phyloP scores from a whole-genome alignment of 2,113 vertebrate genomes.

The Pelobates fuscus region DNA sequence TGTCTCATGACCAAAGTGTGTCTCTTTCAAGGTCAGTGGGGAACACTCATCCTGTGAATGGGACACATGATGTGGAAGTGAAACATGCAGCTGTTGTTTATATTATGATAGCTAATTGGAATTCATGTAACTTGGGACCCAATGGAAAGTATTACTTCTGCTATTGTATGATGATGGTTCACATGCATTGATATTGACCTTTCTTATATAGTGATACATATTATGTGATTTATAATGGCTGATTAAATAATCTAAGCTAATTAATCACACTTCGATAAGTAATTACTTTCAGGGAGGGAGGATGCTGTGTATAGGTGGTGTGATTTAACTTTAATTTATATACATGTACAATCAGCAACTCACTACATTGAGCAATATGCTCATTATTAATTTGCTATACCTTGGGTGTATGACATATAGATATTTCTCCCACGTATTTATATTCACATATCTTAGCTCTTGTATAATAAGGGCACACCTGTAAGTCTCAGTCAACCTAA shows the following conservation, averaged over 20 bases:
- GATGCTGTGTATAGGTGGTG: no score
- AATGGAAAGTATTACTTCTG: not conserved
- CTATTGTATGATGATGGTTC: not conserved
- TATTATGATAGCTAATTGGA: not conserved
- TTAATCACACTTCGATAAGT: no score
- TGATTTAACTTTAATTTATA: not conserved
- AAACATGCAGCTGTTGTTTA: constrained; percentile 43
- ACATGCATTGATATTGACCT: no score
- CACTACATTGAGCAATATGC: not conserved
- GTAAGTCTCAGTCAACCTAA: no score
- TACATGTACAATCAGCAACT: not conserved
- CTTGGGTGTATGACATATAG: not conserved
- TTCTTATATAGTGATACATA: no score
- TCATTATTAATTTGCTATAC: not conserved
- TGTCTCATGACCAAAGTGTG: constrained; percentile 18
- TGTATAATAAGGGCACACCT: no score
- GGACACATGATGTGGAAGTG: constrained; percentile 32
- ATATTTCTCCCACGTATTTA: no score
- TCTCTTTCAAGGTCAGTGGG: not conserved
- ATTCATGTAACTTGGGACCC: not conserved
- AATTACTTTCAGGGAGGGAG: no score
- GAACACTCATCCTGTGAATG: constrained; percentile 20
- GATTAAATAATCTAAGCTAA: no score
- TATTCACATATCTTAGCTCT: no score
- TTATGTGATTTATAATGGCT: no score